Evolutionary conservation across 1,140 invertebrate species (phyloP).

Genomic region (Asbolus verrucosus): DNA sequence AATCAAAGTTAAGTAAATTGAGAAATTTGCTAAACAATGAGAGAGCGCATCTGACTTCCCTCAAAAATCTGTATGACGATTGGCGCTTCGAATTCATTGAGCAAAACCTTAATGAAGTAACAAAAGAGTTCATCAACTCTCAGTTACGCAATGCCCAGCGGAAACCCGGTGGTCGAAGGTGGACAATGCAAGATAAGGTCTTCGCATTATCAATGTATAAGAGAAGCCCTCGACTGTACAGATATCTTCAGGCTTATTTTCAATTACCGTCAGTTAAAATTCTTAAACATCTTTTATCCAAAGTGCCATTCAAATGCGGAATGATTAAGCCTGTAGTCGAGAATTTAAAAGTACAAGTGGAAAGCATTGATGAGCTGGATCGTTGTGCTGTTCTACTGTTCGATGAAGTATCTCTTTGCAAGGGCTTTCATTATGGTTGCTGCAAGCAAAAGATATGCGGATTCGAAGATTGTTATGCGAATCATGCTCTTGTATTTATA

Average conservation of each 20-base stretch:
- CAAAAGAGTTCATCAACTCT: conserved; percentile 36
- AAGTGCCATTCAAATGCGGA: conserved; percentile 39
- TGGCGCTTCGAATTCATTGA: too few species aligned
- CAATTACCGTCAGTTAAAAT: conserved; percentile 43
- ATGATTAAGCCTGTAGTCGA: conserved; percentile 19
- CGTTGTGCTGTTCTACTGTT: conserved; percentile 26
- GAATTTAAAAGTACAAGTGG: conserved; percentile 24
- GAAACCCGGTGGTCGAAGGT: conserved; percentile 4
- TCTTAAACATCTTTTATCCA: conserved; percentile 38
- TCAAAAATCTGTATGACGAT: too few species aligned
- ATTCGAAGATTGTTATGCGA: conserved; percentile 56
- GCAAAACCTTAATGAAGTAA: too few species aligned
- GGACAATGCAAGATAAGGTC: conserved; percentile 42
- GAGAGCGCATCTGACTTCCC: too few species aligned
- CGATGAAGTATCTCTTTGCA: conserved; percentile 37
- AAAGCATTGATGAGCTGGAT: conserved; percentile 18
- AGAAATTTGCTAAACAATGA: too few species aligned
- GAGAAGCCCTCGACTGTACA: conserved; percentile 44
- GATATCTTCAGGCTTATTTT: conserved; percentile 41
- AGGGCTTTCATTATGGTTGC: conserved; percentile 22
- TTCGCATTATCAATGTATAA: conserved; percentile 48
- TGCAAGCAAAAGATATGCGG: conserved; percentile 59
- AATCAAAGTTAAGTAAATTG: too few species aligned
- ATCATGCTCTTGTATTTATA: conserved; percentile 47
- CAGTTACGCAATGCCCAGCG: conserved; percentile 33